Evolutionary conservation across 1,140 invertebrate species (phyloP), one percentile per base, ranked within the genome.

Genomic region (Lanistes nyassanus): DNA sequence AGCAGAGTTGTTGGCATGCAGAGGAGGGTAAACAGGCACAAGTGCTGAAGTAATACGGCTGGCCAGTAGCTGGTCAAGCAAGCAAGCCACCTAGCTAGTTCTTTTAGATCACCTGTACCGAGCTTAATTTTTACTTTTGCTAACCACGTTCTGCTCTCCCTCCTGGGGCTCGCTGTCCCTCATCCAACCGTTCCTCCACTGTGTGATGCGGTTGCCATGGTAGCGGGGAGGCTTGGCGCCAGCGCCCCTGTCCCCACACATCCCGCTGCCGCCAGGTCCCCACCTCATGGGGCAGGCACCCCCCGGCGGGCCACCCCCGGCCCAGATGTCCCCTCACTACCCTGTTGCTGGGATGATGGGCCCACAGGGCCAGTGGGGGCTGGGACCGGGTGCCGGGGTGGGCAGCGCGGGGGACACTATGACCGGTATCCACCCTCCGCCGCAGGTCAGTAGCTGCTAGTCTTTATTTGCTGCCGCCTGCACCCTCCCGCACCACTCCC

Each of bases 231-330:
- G 86, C 42, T 76, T 47, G 51, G 79, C 87, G 34, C 86, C 87
- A 11, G 85, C 83, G 39, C 85, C 87, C 6, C 84, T 88, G 83
- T 87, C 87, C 4, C 87, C 86, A 1, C 79, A 83, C 51, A 86
- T 83, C 71, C 70, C 70, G 19, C 47, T 70, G 53, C 68, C 68
- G 31, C 47, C 68, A 13, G 51, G 68, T 37, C 21, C 29, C 26
- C 29, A 51, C 53, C 36, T 70, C 34, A 16, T 34, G 34, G 56
- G 70, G 53, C 70, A 71, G 69, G 51, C 42, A 29, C 2, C 69
- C n/a, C 53, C 51, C 9, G 51, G 65, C 65, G 29, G 42, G 42
- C 42, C 42, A 16, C 9, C 42, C 42, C 42, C 42, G 42, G 42
- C 56, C 56, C 56, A 67, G 69, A 55, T 26, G 13, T 31, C 69